These are phyloP conservation scores for Geopemphigus sp. DNA, from an alignment of 1,140 invertebrate genomes.

Conservation along the genomic window DNA sequence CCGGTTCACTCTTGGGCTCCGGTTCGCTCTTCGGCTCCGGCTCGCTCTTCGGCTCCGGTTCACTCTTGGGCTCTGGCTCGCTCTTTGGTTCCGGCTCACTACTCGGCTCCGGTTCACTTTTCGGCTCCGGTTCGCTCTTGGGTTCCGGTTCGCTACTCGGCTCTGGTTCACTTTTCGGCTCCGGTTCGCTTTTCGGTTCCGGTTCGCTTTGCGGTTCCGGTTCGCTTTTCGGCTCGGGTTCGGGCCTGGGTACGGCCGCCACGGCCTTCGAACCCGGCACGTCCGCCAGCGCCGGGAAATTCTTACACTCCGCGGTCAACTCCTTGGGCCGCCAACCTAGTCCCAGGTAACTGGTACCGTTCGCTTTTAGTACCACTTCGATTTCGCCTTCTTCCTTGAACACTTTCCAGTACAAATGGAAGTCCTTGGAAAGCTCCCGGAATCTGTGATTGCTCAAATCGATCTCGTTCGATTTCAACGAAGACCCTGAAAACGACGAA, in stretches of 20 bases:
- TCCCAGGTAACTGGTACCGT: constrained; percentile 81
- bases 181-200: constrained; percentile 57
- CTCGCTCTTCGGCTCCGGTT: constrained; percentile 58
- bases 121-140: constrained; percentile 56
- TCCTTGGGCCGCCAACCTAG: constrained; percentile 76
- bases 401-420: constrained; percentile 79
- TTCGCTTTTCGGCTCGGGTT: constrained; percentile 56
- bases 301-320: constrained; percentile 70
- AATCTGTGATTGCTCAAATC: constrained; percentile 69
- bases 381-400: constrained; percentile 76
- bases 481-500: constrained; percentile 61
- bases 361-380: constrained; percentile 79
- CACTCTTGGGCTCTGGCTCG: constrained; percentile 58
- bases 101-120: constrained; percentile 54
- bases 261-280: constrained; percentile 56
- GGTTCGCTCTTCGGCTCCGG: constrained; percentile 58
- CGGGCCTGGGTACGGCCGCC: constrained; percentile 56
- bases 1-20: constrained; percentile 56
- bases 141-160: constrained; percentile 57
- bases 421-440: constrained; percentile 68
- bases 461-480: constrained; percentile 64
- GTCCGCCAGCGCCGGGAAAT: constrained; percentile 64
- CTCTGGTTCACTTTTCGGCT: constrained; percentile 56
- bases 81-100: constrained; percentile 56
- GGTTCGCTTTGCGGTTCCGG: constrained; percentile 57